Base-by-base conservation (phyloP, 2,888 invertebrate genomes). In the Cylindroiulus punctatus region DNA sequence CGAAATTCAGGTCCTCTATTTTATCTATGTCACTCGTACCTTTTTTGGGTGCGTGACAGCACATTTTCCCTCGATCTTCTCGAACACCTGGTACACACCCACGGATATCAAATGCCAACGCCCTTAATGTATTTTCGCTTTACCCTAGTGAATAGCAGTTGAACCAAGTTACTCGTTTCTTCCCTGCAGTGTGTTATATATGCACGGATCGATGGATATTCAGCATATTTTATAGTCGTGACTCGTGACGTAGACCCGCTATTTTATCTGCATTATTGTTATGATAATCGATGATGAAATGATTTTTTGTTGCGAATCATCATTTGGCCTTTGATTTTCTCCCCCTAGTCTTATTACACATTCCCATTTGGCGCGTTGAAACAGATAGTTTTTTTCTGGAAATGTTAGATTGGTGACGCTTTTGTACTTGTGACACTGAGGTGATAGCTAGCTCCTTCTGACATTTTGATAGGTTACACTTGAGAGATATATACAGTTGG, bases 1-100 rank as follows among this genome's bases (percentile, higher is more conserved):
- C 26, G 22, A 40, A 22, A 42, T 83, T 40, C 12, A 83, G 44
- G 26, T 83, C 83, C 26, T 12, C 17, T 40, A 44, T 26, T 42
- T 40, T 83, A 83, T 83, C 40, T 83, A 26, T 36, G 32, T 83
- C n/a, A 17, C 83, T 36, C 19, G 26, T 76, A 76, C 83, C 44
- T 83, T 83, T 36, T n/a, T 83, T 83, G 12, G 40, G 26, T 83
- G 40, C 83, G 44, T 83, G 83, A 83, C 14, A 40, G 83, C 40
- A 40, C 40, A 44, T 83, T 44, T 83, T 83, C 40, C 22, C 22
- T 44, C 26, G n/a, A 83, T 44, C 83, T 83, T 44, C 26, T 83
- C 10, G 83, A 40, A 83, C 83, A 83, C 83, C 83, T 83, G 83
- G 44, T 42, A 40, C 44, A 83, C 83, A 83, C 83, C 83, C 83